A percentile compares a stretch with the other conserved stretches of the same genome.
phyloP scores from a whole-genome alignment of 2,113 vertebrate genomes.

The Hydrochoerus hydrochaeris region DNA sequence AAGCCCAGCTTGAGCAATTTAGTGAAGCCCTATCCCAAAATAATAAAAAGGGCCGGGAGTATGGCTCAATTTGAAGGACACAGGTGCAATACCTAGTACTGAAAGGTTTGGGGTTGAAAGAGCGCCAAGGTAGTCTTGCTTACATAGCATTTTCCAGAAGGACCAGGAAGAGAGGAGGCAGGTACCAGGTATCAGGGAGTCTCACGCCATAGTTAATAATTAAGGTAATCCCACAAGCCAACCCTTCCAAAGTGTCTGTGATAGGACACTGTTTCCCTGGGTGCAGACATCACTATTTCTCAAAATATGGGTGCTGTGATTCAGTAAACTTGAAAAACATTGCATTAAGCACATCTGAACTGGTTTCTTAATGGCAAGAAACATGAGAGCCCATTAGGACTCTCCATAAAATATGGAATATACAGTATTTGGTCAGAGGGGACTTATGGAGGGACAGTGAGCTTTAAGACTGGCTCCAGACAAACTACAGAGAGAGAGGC shows the following conservation, averaged over 20 bases:
- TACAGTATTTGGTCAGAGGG: neutral
- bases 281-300: neutral
- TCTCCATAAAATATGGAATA: accelerated
- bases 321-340: neutral
- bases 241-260: neutral
- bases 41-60: neutral
- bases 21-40: neutral
- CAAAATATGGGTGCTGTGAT: neutral
- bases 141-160: no score
- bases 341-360: accelerated
- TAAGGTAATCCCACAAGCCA: neutral
- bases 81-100: neutral
- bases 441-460: neutral
- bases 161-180: neutral
- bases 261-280: neutral
- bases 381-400: neutral
- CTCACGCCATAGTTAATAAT: neutral
- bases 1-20: neutral
- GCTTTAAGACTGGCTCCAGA: neutral
- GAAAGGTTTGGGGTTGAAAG: neutral
- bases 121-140: neutral
- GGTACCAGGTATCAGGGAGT: accelerated
- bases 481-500: neutral
- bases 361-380: neutral
- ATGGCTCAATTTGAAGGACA: neutral